These are phyloP conservation scores for Alcis repandata DNA, from an alignment of 2,888 invertebrate genomes.

Conservation along the genomic window DNA sequence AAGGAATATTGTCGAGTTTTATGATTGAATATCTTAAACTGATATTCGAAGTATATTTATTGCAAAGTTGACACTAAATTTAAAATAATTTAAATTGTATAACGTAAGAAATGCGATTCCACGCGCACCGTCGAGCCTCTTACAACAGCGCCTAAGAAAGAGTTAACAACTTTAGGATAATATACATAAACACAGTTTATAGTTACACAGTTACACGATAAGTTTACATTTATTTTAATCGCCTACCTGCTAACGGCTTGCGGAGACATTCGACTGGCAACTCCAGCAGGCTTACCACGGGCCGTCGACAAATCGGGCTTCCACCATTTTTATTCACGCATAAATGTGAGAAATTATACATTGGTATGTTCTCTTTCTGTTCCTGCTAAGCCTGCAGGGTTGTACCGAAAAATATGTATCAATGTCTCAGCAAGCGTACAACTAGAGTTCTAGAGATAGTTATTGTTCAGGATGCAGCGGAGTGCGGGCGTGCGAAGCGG, in stretches of 20 bases:
- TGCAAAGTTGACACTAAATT: slow-evolving; percentile 7
- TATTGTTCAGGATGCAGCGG: slow-evolving; percentile 72
- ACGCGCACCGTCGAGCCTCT: slow-evolving; percentile 70
- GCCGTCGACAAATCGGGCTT: too few relatives aligned
- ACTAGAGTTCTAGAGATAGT: slow-evolving; percentile 56
- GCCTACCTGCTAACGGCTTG: slow-evolving; percentile 68
- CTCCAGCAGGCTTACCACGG: too few relatives aligned
- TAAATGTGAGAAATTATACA: too few relatives aligned
- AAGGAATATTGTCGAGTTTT: too few relatives aligned
- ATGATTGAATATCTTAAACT: too few relatives aligned
- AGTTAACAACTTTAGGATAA: slow-evolving; percentile 84
- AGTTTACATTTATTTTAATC: slow-evolving; percentile 69
- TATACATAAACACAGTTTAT: slow-evolving; percentile 74
- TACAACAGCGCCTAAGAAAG: slow-evolving; percentile 86
- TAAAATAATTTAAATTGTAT: background rate
- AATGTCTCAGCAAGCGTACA: slow-evolving; percentile 69
- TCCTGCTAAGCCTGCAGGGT: too few relatives aligned
- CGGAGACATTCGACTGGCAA: slow-evolving; percentile 59
- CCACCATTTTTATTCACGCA: too few relatives aligned
- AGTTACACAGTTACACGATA: slow-evolving; percentile 71
- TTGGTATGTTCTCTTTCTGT: too few relatives aligned
- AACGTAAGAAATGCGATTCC: slow-evolving; percentile 45
- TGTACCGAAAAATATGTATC: slow-evolving; percentile 37
- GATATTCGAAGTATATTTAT: slow-evolving; percentile 43
- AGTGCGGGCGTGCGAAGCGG: slow-evolving; percentile 56